Conservation (phyloP, 1,140 invertebrate species). For the Harpegnathos saltator region DNA sequence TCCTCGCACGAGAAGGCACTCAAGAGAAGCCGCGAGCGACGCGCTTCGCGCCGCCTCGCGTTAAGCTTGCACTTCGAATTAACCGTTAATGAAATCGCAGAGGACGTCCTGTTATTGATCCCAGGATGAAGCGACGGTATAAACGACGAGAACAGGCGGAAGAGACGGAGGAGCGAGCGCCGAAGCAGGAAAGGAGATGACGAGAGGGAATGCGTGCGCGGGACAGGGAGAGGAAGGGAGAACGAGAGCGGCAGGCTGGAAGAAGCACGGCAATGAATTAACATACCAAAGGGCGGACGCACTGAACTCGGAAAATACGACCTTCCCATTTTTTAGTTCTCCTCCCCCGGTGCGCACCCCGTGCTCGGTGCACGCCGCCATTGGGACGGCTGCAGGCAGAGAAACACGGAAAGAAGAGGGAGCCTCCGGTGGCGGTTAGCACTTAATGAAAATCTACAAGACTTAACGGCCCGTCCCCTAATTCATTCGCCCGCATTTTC, state of each 20-base stretch:
- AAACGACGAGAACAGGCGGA: constrained; percentile 2
- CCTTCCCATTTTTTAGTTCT: constrained; percentile 49
- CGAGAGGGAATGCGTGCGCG: background rate
- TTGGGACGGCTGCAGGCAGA: constrained; percentile 21
- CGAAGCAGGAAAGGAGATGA: background rate
- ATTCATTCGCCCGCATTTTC: constrained; percentile 56
- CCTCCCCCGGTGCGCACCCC: background rate
- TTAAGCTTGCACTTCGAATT: constrained; percentile 60
- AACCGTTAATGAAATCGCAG: constrained; percentile 65
- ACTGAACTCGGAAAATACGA: constrained; percentile 65
- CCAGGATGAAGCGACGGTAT: constrained; percentile 22
- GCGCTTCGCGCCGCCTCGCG: background rate
- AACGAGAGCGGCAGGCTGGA: constrained; percentile 39
- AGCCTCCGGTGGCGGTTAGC: constrained; percentile 55
- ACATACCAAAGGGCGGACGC: constrained; percentile 71
- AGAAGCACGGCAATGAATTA: constrained; percentile 70
- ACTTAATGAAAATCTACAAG: constrained; percentile 72
- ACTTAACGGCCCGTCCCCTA: constrained; percentile 62
- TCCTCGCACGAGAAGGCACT: background rate
- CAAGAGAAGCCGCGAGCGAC: constrained; percentile 3
- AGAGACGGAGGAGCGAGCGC: background rate
- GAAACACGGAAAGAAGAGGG: background rate
- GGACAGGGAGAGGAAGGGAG: constrained; percentile 13
- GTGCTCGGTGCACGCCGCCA: constrained; percentile 7
- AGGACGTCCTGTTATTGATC: constrained; percentile 61